Base-by-base conservation (phyloP, 2,797 vertebrate species). In the Sebastes glaucus region DNA sequence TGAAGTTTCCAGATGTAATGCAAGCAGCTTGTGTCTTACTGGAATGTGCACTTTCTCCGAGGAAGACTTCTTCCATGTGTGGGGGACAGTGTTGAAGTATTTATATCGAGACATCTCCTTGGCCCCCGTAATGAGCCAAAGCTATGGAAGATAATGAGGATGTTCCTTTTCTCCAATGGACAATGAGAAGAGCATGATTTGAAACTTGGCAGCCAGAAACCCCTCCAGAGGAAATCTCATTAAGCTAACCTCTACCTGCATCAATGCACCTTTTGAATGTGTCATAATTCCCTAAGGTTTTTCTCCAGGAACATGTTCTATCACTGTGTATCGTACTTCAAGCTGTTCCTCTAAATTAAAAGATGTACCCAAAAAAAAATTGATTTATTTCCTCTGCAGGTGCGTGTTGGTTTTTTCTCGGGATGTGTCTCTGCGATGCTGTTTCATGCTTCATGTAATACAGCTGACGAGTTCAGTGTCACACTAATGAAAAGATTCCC, bases 171-270 rank as follows among this genome's bases (percentile, higher is more conserved):
- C 81, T 89, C 65, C 87, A 78, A 22, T 77, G 89, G 82, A 85
- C 85, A 84, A 89, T 80, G 88, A 87, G 87, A 87, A 53, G 86
- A 87, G 74, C 76, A 89, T 92, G 85, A 92, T 94, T 90, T 92
- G 87, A 93, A 93, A 91, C 79, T 85, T 90, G 88, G 88, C 89
- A 92, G 92, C 71, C 78, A 80, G 72, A 84, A 86, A 86, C 84
- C 82, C 82, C 85, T 90, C 88, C 81, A 84, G 87, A 91, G 79
- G 88, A 93, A 90, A 91, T 93, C 94, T 95, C 92, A 94, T 95
- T 95, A 95, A 83, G 79, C 81, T 78, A 91, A 92, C 89, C 91
- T 87, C 85, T 81, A 91, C 89, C 88, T 92, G 87, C 91, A 91
- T 90, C 83, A 64, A 70, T 85, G 83, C 75, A 77, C 78, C 74